phyloP scores from a whole-genome alignment of 2,113 vertebrate species.

The Tautogolabrus adspersus region DNA sequence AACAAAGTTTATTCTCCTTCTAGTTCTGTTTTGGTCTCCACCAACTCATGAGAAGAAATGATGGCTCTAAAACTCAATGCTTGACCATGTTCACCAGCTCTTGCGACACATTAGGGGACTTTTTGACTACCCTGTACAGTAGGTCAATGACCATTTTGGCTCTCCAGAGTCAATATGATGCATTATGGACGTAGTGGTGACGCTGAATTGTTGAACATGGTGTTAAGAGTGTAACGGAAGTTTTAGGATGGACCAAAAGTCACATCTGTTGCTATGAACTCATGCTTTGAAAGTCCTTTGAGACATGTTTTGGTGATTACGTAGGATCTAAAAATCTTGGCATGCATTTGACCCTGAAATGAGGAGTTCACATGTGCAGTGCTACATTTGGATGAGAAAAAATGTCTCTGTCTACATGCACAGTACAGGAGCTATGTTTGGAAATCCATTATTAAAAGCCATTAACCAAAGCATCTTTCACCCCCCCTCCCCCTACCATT shows the following conservation, averaged over 20 bases:
- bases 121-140: not conserved
- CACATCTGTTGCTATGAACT: slow-evolving; percentile 10
- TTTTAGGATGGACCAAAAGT: not conserved
- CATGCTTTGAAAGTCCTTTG: not conserved
- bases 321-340: not conserved
- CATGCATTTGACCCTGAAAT: not conserved
- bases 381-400: not conserved
- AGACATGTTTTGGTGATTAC: not conserved
- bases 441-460: slow-evolving; percentile 15
- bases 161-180: not conserved
- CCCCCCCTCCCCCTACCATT: slow-evolving; percentile 33
- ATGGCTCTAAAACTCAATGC: not conserved
- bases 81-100: not conserved
- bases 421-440: not conserved
- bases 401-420: not conserved
- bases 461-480: slow-evolving; percentile 27
- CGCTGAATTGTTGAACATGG: slow-evolving; percentile 6
- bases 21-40: not conserved
- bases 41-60: not conserved
- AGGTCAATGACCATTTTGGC: not conserved
- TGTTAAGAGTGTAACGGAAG: not conserved
- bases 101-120: not conserved
- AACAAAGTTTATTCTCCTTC: not conserved
- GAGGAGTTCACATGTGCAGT: not conserved
- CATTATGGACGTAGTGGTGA: not conserved